Percentiles rank a stretch among this genome's conserved stretches.
These are phyloP conservation scores for Chelonus formosanus DNA, from an alignment of 2,888 invertebrate genomes.

Conservation along the genomic window DNA sequence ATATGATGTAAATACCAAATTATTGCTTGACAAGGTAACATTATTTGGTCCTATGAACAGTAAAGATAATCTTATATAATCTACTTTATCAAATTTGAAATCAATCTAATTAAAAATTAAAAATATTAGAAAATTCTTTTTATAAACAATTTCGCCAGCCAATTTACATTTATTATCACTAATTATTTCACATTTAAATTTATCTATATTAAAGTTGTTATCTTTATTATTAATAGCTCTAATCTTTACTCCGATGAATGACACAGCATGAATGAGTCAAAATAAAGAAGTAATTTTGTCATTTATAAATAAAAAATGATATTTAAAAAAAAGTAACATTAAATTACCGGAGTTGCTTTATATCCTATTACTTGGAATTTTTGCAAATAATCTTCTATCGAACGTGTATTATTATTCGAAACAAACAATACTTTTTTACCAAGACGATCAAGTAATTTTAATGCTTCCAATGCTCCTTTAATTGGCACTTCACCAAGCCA, in stretches of 20 bases:
- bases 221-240: not conserved
- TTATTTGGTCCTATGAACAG: conserved; percentile 63
- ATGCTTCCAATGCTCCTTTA: conserved; percentile 65
- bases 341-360: conserved; percentile 49
- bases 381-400: conserved; percentile 59
- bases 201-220: too few species aligned
- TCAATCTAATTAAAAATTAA: not conserved
- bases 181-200: too few species aligned
- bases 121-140: conserved; percentile 5
- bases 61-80: not conserved
- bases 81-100: not conserved
- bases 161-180: too few species aligned
- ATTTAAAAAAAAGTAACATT: too few species aligned
- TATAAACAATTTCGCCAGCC: too few species aligned
- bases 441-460: conserved; percentile 64
- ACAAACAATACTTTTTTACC: conserved; percentile 68
- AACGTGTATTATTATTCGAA: conserved; percentile 67
- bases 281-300: too few species aligned
- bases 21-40: conserved; percentile 67
- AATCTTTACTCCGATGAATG: not conserved
- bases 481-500: conserved; percentile 64
- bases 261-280: not conserved
- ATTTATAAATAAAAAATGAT: too few species aligned
- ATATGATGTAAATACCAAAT: conserved; percentile 68
- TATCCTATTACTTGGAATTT: conserved; percentile 54